Evolutionary conservation across 2,797 vertebrate genomes (phyloP).

Genomic region (Xiphorhynchus erythropygius): DNA sequence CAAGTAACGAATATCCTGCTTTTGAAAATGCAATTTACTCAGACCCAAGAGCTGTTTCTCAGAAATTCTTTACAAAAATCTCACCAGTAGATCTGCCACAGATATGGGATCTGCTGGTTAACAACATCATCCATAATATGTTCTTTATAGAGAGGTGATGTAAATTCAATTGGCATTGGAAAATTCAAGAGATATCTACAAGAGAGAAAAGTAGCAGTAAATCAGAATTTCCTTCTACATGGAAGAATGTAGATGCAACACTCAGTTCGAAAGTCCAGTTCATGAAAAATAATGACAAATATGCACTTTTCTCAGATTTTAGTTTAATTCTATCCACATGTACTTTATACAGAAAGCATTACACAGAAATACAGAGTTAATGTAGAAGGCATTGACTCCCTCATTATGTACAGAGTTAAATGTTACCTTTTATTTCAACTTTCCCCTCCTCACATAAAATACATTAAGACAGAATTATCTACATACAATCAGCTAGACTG

Average conservation of each 20-base stretch:
- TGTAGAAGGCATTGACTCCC: neutral
- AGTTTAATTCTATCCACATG: neutral
- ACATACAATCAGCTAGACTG: neutral
- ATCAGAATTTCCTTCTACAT: neutral
- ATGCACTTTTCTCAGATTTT: neutral
- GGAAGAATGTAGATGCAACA: neutral
- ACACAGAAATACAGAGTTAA: neutral
- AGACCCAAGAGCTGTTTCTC: neutral
- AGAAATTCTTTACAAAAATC: constrained; percentile 50
- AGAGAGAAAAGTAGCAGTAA: neutral
- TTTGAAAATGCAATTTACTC: neutral
- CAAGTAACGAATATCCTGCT: neutral
- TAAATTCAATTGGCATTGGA: constrained; percentile 80
- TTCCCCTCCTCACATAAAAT: neutral
- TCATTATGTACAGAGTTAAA: neutral
- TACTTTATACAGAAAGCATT: neutral
- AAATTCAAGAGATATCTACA: constrained; percentile 87
- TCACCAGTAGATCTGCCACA: constrained; percentile 92
- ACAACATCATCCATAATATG: constrained; percentile 82
- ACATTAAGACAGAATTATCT: neutral
- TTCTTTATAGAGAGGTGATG: constrained; percentile 77
- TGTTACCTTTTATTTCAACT: neutral
- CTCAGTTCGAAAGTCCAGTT: neutral
- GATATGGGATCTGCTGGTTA: constrained; percentile 83
- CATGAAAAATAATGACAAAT: neutral